Percentiles rank a stretch among this genome's conserved stretches.
These are phyloP conservation scores for Neuroterus valhalla DNA, from an alignment of 1,140 invertebrate genomes.

Conservation along the genomic window DNA sequence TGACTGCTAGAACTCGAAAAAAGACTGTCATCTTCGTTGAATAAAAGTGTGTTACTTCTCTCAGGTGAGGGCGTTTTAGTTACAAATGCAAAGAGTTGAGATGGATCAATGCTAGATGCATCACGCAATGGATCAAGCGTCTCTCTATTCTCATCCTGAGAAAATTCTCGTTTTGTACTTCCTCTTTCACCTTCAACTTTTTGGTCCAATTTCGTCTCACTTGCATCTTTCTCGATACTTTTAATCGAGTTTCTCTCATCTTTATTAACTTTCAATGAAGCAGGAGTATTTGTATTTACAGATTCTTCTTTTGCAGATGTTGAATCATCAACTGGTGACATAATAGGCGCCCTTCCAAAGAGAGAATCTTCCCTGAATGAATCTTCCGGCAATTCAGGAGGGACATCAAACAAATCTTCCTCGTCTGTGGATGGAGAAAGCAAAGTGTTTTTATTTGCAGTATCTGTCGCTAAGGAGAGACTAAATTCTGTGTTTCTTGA, in stretches of 20 bases:
- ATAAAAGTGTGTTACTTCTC: conserved; percentile 57
- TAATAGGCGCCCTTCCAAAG: conserved; percentile 68
- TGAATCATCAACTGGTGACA: conserved; percentile 62
- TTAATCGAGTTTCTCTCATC: conserved; percentile 22
- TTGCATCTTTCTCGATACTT: conserved; percentile 26
- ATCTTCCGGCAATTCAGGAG: conserved; percentile 72
- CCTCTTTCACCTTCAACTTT: conserved; percentile 13
- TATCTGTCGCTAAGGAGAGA: conserved; percentile 49
- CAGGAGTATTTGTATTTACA: neutral
- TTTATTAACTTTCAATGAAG: neutral
- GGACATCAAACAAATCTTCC: conserved; percentile 75
- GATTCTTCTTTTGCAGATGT: conserved; percentile 12
- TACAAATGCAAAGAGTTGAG: conserved; percentile 70
- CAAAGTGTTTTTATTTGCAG: conserved; percentile 68
- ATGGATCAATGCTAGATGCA: conserved; percentile 67
- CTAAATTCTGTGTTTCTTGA: neutral
- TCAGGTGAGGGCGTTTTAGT: conserved; percentile 72
- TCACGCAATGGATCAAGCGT: conserved; percentile 67
- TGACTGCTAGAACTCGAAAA: conserved; percentile 54
- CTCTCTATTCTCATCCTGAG: conserved; percentile 32
- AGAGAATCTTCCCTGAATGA: conserved; percentile 68
- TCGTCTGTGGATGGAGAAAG: conserved; percentile 76
- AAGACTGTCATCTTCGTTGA: conserved; percentile 67
- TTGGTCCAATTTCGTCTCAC: conserved; percentile 34
- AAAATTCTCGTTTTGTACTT: conserved; percentile 23